phyloP scores from a whole-genome alignment of 2,888 invertebrate genomes.

The Eupithecia tripunctaria region DNA sequence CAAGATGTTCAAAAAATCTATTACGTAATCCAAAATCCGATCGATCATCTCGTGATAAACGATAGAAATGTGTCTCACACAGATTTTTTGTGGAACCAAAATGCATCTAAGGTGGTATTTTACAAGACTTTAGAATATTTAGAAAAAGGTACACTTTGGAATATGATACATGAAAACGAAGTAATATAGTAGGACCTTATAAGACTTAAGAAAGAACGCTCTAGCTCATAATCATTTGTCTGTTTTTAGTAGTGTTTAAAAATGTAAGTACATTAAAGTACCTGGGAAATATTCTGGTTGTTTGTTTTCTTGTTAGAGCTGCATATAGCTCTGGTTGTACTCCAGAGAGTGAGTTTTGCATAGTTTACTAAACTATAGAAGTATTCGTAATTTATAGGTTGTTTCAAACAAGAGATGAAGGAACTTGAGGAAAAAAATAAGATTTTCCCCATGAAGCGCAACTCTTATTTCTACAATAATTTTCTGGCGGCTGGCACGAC shows the following conservation, averaged over 20 bases:
- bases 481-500: too few relatives aligned
- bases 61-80: conserved; percentile 62
- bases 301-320: background rate
- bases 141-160: conserved; percentile 46
- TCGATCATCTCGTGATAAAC: conserved; percentile 64
- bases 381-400: too few relatives aligned
- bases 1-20: conserved; percentile 62
- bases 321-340: background rate
- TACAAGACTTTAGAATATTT: conserved; percentile 60
- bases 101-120: conserved; percentile 57
- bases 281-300: background rate
- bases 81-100: conserved; percentile 66
- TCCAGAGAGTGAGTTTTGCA: too few relatives aligned
- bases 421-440: too few relatives aligned
- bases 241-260: background rate
- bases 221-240: background rate
- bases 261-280: background rate
- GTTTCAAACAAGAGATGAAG: too few relatives aligned
- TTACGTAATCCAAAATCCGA: conserved; percentile 59
- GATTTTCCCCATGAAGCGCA: too few relatives aligned
- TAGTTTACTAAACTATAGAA: too few relatives aligned
- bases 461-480: too few relatives aligned
- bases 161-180: conserved; percentile 40
- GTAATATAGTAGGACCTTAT: background rate
- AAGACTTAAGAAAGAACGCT: background rate